phyloP scores from a whole-genome alignment of 1,140 invertebrate species.

The Zaprionus inermis region DNA sequence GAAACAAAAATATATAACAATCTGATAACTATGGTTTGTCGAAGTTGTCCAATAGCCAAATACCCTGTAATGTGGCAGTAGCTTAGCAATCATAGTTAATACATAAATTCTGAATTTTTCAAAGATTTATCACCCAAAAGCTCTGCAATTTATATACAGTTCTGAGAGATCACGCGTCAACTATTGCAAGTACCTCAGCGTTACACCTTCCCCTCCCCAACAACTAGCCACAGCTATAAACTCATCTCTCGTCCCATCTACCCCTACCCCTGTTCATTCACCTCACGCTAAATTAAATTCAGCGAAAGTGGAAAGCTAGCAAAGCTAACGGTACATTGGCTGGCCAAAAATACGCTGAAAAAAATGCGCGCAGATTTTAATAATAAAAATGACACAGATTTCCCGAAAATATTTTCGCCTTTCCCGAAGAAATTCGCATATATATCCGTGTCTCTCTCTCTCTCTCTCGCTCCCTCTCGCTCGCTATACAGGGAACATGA shows the following conservation, averaged over 20 bases:
- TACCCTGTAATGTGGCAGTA: not conserved
- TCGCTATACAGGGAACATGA: slow-evolving; percentile 4
- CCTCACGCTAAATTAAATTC: slow-evolving; percentile 1
- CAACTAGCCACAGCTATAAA: not conserved
- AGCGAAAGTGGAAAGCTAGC: slow-evolving; percentile 26
- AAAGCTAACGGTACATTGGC: slow-evolving; percentile 3
- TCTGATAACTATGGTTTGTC: too few species aligned
- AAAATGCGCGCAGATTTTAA: slow-evolving; percentile 60
- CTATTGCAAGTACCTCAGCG: too few species aligned
- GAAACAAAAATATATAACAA: too few species aligned
- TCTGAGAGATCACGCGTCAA: too few species aligned
- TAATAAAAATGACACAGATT: slow-evolving; percentile 81
- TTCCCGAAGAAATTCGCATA: slow-evolving; percentile 2
- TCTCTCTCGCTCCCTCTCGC: not conserved
- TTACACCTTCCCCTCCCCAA: not conserved
- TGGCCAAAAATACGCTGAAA: slow-evolving; percentile 45
- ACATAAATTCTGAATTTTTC: too few species aligned
- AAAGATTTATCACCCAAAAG: too few species aligned
- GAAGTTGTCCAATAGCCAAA: not conserved
- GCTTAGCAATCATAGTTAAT: not conserved
- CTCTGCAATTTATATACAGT: too few species aligned
- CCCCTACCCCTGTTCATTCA: not conserved
- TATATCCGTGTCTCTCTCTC: not conserved
- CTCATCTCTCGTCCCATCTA: not conserved
- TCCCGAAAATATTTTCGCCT: slow-evolving; percentile 39